Percentiles rank a stretch among this genome's conserved stretches.
phyloP scores from a whole-genome alignment of 1,140 invertebrate species.

The Scaptomyza montana region DNA sequence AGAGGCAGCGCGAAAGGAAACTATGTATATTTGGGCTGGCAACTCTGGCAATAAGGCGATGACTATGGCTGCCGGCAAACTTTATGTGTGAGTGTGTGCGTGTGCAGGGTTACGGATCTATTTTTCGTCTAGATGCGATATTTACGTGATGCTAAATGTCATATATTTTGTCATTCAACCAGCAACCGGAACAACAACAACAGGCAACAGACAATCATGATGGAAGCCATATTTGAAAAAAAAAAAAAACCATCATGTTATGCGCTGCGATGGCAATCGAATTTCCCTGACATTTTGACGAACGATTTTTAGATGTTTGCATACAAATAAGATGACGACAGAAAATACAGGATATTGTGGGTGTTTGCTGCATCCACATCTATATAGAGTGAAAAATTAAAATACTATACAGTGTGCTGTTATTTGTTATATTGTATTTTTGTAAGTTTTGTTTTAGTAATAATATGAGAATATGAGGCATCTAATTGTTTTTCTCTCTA shows the following conservation, averaged over 20 bases:
- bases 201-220: conserved; percentile 15
- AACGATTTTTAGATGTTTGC: conserved; percentile 43
- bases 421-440: conserved; percentile 13
- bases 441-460: no score
- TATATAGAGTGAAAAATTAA: conserved; percentile 13
- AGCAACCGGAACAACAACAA: conserved; percentile 17
- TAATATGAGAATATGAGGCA: no score
- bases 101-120: background rate
- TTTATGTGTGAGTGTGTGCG: no score
- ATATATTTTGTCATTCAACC: conserved; percentile 73
- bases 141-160: conserved; percentile 79
- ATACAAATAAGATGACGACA: conserved; percentile 34
- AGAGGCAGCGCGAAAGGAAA: conserved; percentile 1
- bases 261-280: conserved; percentile 35
- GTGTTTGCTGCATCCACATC: background rate
- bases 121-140: conserved; percentile 37
- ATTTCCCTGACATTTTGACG: conserved; percentile 49
- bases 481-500: no score
- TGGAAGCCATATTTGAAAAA: background rate
- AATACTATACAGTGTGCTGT: background rate
- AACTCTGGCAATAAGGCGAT: conserved; percentile 47
- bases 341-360: conserved; percentile 30
- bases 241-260: no score
- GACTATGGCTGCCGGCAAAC: conserved; percentile 23
- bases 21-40: conserved; percentile 9